Evolutionary conservation across 1,140 invertebrate genomes (phyloP).

Genomic region (Cydia amplana): DNA sequence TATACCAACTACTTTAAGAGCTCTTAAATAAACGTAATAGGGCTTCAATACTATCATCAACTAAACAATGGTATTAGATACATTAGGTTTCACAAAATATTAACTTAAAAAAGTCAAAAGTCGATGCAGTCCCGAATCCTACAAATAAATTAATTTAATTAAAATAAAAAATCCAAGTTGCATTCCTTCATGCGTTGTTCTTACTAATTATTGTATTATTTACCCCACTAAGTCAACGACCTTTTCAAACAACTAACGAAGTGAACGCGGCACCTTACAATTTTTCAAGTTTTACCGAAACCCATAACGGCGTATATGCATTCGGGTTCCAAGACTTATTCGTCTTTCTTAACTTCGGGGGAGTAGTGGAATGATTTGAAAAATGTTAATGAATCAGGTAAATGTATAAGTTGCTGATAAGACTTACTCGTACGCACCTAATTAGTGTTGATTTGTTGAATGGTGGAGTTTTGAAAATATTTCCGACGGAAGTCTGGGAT

Average conservation of each 20-base stretch:
- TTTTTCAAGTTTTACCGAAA: neutral
- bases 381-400: conserved; percentile 2
- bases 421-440: neutral
- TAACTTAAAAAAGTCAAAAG: too few species aligned
- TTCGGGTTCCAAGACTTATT: neutral
- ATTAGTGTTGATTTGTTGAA: neutral
- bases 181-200: neutral
- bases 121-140: neutral
- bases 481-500: neutral
- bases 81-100: too few species aligned
- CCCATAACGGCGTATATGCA: neutral
- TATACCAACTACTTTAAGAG: too few species aligned
- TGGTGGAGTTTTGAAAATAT: neutral
- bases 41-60: too few species aligned
- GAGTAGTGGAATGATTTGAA: neutral
- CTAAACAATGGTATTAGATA: too few species aligned
- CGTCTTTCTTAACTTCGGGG: neutral
- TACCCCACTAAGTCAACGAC: conserved; percentile 14
- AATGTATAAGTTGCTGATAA: conserved; percentile 21
- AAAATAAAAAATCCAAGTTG: conserved; percentile 8
- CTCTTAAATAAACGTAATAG: too few species aligned
- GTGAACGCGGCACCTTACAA: neutral
- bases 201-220: conserved; percentile 1
- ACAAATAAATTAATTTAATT: conserved; percentile 3
- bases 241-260: conserved; percentile 1